Evolutionary conservation across 1,140 invertebrate species (phyloP), one percentile per base, ranked within the genome.

Genomic region (Armadillidium nasatum): DNA sequence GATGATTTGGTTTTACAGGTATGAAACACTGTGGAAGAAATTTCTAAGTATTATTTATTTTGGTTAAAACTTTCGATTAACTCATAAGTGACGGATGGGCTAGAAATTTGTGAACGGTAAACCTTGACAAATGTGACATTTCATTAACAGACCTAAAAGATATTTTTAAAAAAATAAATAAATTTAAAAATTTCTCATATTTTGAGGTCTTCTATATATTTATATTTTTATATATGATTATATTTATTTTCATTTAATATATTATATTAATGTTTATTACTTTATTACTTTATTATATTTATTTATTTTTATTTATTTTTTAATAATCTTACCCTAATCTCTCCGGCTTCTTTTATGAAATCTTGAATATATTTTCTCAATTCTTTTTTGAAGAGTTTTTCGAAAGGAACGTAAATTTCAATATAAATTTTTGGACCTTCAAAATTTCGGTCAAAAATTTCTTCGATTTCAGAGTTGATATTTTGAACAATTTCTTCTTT

Each of bases 221-320:
- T 71, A 71, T n/a, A n/a, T n/a, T n/a, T n/a, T n/a, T n/a, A n/a
- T n/a, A n/a, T n/a, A n/a, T n/a, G n/a, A n/a, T n/a, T 71, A 71
- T 71, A 23, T 71, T 21, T 71, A 71, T 71, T 21, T 71, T 21
- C 22, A 71, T 71, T 21, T 22, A 71, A 1, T 21, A 21, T 21
- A 21, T 21, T 71, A 71, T 23, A 71, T 71, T 21, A 21, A 71
- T 71, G 22, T 71, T 21, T 71, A 71, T 71, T 21, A 21, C 10
- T 71, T 21, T n/a, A n/a, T n/a, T n/a, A n/a, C n/a, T n/a, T n/a
- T n/a, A n/a, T n/a, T 71, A 71, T 71, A 71, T 71, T 21, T 71
- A 71, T 71, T 21, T 71, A 71, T 71, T 11, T 23, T 11, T 23
- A 71, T 23, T 11, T 71, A 71, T 10, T 1, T 9, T 23, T 71